Evolutionary conservation across 2,113 vertebrate genomes (phyloP).

Genomic region (Mesocricetus auratus): DNA sequence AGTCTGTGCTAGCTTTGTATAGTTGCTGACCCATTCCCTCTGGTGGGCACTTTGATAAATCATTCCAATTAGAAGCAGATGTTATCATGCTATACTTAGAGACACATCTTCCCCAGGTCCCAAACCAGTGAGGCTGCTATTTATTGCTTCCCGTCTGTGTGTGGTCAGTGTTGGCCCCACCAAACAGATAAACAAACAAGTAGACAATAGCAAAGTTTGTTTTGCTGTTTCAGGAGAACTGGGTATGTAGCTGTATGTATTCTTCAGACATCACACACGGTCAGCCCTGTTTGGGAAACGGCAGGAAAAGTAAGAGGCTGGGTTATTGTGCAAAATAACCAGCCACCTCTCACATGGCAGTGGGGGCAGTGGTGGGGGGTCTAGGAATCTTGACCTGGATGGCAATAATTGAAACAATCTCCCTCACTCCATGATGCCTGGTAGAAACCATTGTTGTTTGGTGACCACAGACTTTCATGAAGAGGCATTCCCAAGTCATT

Average conservation of each 20-base stretch:
- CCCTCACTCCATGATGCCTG: conserved; percentile 22
- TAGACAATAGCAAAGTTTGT: neutral
- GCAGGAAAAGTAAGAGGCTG: neutral
- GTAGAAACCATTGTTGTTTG: conserved; percentile 5
- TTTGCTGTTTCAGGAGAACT: neutral
- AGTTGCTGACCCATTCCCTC: conserved; percentile 35
- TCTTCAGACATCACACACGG: neutral
- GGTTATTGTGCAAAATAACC: neutral
- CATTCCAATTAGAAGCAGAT: conserved; percentile 75
- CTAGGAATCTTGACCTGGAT: conserved; percentile 51
- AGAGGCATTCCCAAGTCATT: conserved; percentile 31
- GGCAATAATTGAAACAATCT: conserved; percentile 41
- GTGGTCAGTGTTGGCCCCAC: conserved; percentile 28
- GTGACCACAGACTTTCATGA: conserved; percentile 18
- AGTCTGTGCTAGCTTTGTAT: conserved; percentile 51
- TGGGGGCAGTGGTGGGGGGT: neutral
- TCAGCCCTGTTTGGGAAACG: conserved; percentile 48
- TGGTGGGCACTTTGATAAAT: conserved; percentile 76
- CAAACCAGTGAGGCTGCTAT: neutral
- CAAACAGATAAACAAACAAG: conserved; percentile 18
- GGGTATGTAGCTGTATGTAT: neutral
- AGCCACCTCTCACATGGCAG: neutral
- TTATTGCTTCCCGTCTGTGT: conserved; percentile 38
- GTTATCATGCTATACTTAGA: conserved; percentile 32
- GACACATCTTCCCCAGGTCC: conserved; percentile 20